These are phyloP conservation scores for Brachynemurus nebulosus DNA, from an alignment of 2,888 invertebrate species.

Conservation along the genomic window DNA sequence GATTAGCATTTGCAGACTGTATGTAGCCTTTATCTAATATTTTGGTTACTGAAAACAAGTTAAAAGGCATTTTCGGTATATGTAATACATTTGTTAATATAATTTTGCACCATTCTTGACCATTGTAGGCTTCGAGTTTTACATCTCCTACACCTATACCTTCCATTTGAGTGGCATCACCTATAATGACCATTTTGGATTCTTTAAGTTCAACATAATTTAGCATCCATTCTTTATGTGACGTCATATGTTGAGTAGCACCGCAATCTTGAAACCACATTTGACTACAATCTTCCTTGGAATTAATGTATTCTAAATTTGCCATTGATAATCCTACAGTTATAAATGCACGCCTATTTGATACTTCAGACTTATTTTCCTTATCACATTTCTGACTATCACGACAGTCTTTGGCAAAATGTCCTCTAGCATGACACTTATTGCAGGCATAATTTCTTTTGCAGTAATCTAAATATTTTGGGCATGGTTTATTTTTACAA, in stretches of 20 bases:
- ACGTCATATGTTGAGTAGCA: slow-evolving; percentile 11
- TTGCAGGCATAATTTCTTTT: slow-evolving; percentile 11
- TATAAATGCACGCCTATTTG: slow-evolving; percentile 9
- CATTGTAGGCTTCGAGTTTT: slow-evolving; percentile 20
- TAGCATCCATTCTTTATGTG: slow-evolving; percentile 7
- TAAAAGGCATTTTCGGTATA: slow-evolving; percentile 12
- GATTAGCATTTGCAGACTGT: slow-evolving; percentile 15
- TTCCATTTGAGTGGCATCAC: slow-evolving; percentile 19
- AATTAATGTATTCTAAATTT: slow-evolving; percentile 9
- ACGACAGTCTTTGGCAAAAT: slow-evolving; percentile 12
- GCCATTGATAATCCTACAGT: slow-evolving; percentile 10
- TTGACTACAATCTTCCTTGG: slow-evolving; percentile 7
- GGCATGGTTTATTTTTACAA: slow-evolving; percentile 5
- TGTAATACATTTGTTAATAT: slow-evolving; percentile 6
- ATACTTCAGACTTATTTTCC: too few relatives aligned
- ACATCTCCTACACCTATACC: too few relatives aligned
- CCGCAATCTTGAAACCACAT: slow-evolving; percentile 10
- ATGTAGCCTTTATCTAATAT: slow-evolving; percentile 18
- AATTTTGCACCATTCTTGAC: slow-evolving; percentile 16
- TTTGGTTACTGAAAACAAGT: slow-evolving; percentile 18
- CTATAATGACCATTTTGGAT: slow-evolving; percentile 14
- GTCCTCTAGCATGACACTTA: slow-evolving; percentile 9
- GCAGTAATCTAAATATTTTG: slow-evolving; percentile 10
- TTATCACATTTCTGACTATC: background rate
- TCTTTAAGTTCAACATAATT: slow-evolving; percentile 9